Percentiles rank a stretch among this genome's conserved stretches.
Conservation (phyloP, 2,888 invertebrate genomes). For the Drosophila setosimentum region DNA sequence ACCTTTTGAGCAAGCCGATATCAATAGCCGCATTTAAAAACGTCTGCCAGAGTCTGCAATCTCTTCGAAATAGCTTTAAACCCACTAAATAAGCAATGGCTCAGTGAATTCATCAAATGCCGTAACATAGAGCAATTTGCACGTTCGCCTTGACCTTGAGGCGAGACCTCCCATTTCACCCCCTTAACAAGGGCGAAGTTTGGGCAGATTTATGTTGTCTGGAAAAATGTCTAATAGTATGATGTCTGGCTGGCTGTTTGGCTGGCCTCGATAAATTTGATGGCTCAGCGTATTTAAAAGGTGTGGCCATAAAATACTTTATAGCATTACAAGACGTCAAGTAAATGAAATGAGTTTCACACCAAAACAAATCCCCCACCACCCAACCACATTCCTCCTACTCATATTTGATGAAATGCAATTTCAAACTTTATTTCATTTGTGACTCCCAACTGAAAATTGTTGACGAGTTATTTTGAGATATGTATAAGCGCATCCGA, state of each 20-base stretch:
- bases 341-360: constrained; percentile 14
- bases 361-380: neutral
- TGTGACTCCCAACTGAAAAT: constrained; percentile 44
- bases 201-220: constrained; percentile 71
- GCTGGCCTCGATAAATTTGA: constrained; percentile 65
- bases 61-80: constrained; percentile 20
- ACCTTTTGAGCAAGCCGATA: no score
- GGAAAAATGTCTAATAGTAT: constrained; percentile 41
- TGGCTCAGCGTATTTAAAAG: constrained; percentile 36
- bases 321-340: constrained; percentile 49
- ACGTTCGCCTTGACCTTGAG: constrained; percentile 73
- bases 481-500: constrained; percentile 38
- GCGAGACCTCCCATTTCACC: constrained; percentile 9
- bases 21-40: constrained; percentile 1
- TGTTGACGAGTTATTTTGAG: constrained; percentile 61
- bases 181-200: neutral
- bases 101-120: constrained; percentile 52
- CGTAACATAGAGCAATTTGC: constrained; percentile 52
- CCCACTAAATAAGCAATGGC: constrained; percentile 5
- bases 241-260: constrained; percentile 39
- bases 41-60: constrained; percentile 15
- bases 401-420: constrained; percentile 45
- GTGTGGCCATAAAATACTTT: constrained; percentile 58
- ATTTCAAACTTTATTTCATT: constrained; percentile 71
- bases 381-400: neutral